Conservation (phyloP, 2,113 vertebrate genomes). For the Myotis brandtii region DNA sequence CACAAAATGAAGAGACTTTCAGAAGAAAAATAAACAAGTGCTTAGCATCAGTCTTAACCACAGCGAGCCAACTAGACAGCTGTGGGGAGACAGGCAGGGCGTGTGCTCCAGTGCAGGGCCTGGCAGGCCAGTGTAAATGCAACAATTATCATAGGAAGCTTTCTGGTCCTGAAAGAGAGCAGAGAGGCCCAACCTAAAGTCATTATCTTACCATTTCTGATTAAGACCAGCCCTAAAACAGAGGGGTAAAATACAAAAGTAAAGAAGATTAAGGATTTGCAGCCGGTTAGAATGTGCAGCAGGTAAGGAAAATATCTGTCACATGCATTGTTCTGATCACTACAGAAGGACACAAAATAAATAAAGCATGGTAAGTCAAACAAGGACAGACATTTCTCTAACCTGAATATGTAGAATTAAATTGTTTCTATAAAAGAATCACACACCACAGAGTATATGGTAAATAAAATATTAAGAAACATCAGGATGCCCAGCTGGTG, state of each 20-base stretch:
- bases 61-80: background rate
- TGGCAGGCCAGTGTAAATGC: background rate
- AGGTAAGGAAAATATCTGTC: background rate
- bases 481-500: background rate
- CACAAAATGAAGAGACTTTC: background rate
- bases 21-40: background rate
- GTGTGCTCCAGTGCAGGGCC: background rate
- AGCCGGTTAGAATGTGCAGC: background rate
- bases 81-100: background rate
- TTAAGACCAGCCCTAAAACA: background rate
- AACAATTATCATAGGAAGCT: background rate
- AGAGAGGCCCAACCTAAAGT: background rate
- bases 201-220: background rate
- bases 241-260: background rate
- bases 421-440: constrained; percentile 42
- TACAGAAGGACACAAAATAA: constrained; percentile 1
- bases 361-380: background rate
- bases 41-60: background rate
- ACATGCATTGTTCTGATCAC: background rate
- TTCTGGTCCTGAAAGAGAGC: background rate
- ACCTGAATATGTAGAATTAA: background rate
- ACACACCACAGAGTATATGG: background rate
- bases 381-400: background rate
- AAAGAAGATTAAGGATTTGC: background rate
- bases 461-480: background rate